phyloP scores from a whole-genome alignment of 2,797 vertebrate genomes.

The Tapera naevia region DNA sequence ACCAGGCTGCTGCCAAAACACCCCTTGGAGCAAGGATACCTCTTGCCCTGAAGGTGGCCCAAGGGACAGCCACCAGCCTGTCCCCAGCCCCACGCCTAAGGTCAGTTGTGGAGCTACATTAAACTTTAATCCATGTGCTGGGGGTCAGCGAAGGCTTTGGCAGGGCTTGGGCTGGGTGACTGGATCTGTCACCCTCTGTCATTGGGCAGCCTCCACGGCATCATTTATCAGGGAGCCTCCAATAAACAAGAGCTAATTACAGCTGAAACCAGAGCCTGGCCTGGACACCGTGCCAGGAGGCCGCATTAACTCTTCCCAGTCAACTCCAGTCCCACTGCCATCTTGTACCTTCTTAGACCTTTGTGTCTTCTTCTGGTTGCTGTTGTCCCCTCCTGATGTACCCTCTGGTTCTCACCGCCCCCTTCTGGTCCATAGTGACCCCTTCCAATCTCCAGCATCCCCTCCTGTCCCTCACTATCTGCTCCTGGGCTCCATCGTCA shows the following conservation, averaged over 20 bases:
- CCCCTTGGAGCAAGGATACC: background rate
- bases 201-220: background rate
- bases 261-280: conserved; percentile 34
- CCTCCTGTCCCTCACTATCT: background rate
- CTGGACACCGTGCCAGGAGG: rapidly evolving
- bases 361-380: background rate
- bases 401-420: background rate
- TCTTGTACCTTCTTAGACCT: background rate
- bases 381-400: background rate
- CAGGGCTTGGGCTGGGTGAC: background rate
- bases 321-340: background rate
- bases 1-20: background rate
- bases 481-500: background rate
- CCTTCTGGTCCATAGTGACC: background rate
- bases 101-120: conserved; percentile 19
- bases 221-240: conserved; percentile 17
- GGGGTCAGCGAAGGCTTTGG: background rate
- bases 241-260: conserved; percentile 41
- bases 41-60: background rate
- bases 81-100: background rate
- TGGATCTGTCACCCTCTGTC: conserved; percentile 37
- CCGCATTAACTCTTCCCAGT: conserved; percentile 5
- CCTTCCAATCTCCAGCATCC: background rate
- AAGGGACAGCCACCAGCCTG: background rate
- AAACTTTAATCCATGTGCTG: conserved; percentile 45